Percentiles rank a stretch among this genome's conserved stretches.
Evolutionary conservation across 64 coral and sea anemone genomes (phyloP).

Genomic region (Montipora sp.): DNA sequence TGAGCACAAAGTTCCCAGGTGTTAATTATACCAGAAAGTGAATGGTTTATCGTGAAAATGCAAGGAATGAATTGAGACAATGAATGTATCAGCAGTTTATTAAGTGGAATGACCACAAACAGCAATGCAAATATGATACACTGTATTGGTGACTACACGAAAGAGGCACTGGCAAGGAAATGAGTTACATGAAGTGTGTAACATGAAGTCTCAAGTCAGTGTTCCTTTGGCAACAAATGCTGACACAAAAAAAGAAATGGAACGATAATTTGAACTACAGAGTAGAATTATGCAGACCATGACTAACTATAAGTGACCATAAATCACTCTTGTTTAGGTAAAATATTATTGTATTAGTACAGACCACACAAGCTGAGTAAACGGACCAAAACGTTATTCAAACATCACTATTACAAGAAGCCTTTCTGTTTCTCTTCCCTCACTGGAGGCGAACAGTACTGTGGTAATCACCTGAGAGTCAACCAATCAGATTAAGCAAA

Average conservation of each 20-base stretch:
- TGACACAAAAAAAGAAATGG: slow-evolving; percentile 14
- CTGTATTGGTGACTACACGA: neutral
- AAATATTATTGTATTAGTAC: too few species aligned
- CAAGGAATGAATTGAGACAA: slow-evolving; percentile 35
- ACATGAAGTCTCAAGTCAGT: slow-evolving; percentile 44
- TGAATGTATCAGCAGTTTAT: slow-evolving; percentile 63
- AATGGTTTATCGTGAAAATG: slow-evolving; percentile 27
- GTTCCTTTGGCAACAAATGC: slow-evolving; percentile 28
- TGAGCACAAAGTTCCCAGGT: neutral
- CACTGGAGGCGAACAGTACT: too few species aligned
- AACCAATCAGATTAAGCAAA: neutral
- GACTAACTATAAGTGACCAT: neutral
- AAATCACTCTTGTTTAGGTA: too few species aligned
- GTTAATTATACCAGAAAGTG: neutral
- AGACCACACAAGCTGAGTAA: too few species aligned
- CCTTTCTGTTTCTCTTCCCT: too few species aligned
- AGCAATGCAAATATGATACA: slow-evolving; percentile 27
- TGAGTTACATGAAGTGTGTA: slow-evolving; percentile 44
- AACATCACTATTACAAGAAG: too few species aligned
- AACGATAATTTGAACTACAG: neutral
- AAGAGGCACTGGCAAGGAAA: neutral
- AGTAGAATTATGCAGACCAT: neutral
- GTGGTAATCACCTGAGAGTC: too few species aligned
- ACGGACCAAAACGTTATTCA: too few species aligned
- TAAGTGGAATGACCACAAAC: slow-evolving; percentile 49